phyloP scores from a whole-genome alignment of 2,113 vertebrate genomes.

The Haemorhous mexicanus region DNA sequence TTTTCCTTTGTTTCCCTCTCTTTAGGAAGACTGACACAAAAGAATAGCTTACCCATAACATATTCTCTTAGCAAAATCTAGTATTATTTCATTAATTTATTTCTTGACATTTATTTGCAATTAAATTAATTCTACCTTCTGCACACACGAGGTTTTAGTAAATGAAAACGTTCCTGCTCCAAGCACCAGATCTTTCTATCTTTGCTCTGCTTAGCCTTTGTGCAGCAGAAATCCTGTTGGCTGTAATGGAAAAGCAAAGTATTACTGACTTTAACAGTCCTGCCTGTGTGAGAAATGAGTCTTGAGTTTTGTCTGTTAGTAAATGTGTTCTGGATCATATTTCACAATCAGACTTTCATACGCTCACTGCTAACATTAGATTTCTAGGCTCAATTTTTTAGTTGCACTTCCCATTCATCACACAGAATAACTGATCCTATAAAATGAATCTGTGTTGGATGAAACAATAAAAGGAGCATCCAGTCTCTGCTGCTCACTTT shows the following conservation, averaged over 20 bases:
- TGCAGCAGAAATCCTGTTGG: slow-evolving; percentile 28
- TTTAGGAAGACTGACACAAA: slow-evolving; percentile 32
- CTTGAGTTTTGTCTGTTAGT: slow-evolving; percentile 52
- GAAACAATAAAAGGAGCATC: slow-evolving; percentile 62
- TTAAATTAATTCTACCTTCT: slow-evolving; percentile 13
- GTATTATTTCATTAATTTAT: not conserved
- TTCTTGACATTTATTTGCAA: slow-evolving; percentile 29
- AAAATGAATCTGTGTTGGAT: slow-evolving; percentile 53
- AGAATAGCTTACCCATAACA: slow-evolving; percentile 1
- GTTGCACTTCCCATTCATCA: slow-evolving; percentile 64
- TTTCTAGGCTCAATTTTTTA: slow-evolving; percentile 57
- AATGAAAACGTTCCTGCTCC: not conserved
- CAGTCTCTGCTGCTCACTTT: slow-evolving; percentile 54
- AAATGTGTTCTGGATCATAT: slow-evolving; percentile 60
- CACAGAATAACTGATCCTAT: slow-evolving; percentile 46
- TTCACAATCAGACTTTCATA: slow-evolving; percentile 57
- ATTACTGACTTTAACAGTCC: slow-evolving; percentile 49
- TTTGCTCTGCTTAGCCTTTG: slow-evolving; percentile 15
- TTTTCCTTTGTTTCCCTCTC: slow-evolving; percentile 52
- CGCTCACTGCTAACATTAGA: slow-evolving; percentile 5
- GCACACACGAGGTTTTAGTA: not conserved
- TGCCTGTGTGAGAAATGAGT: slow-evolving; percentile 58
- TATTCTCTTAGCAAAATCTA: not conserved
- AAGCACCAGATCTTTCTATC: not conserved
- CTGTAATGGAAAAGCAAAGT: slow-evolving; percentile 45